Evolutionary conservation across 23 tunicate species (phyloP), one percentile per base, ranked within the genome.

Genomic region (Halocynthia roretzi): DNA sequence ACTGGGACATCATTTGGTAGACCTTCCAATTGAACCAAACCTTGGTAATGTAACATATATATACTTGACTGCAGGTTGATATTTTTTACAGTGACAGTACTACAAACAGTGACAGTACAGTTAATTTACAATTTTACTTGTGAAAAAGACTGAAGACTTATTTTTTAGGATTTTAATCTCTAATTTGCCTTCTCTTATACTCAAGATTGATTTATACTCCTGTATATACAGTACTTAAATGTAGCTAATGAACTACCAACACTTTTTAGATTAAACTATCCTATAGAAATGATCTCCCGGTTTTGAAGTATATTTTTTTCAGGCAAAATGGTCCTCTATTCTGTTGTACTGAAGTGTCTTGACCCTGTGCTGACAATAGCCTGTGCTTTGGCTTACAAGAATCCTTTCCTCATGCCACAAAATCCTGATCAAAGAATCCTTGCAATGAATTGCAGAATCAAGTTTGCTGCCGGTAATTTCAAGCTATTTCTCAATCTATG

Each of bases 331-430:
- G 84, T 91, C 50, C 77, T 91, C 7, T 85, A 85, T 61, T 74
- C 82, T 8, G 97, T 91, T 10, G 97, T 91, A 61, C 61, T 91
- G 56, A 91, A 91, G 58, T 91, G 98, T 80, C 65, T 87, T 70
- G 98, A 94, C 70, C 98, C 98, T 9, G 81, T 94, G 22, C 71
- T 94, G 15, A 94, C 98, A 11, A 94, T 94, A 55, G 94, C 94
- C 50, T 94, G 98, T 62, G 82, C 98, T 51, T 82, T 94, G 10
- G 79, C 94, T 10, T 82, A 81, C 77, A 94, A 88, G 19, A 80
- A 93, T 64, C 91, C 90, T 7, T 91, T 91, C 80, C 19, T 85
- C 31, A 21, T 78, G 57, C 85, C 88, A 6, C 80, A 53, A 52
- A 71, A 72, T 23, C 82, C 84, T 14, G 54, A 23, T 8, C 68